phyloP scores from a whole-genome alignment of 1,140 invertebrate genomes.

The Pantala flavescens region DNA sequence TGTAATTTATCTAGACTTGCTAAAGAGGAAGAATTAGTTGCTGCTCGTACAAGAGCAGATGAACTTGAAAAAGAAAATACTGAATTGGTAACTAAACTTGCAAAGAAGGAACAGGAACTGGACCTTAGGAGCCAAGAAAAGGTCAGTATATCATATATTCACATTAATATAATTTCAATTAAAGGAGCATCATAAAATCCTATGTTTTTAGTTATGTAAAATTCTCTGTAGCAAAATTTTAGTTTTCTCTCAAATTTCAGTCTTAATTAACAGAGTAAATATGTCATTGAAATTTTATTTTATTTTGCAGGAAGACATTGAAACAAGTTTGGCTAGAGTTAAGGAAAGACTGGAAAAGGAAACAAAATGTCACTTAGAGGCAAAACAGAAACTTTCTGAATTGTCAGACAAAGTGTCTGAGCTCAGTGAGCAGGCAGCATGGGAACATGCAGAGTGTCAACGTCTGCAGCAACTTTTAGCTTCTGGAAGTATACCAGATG shows the following conservation, averaged over 20 bases:
- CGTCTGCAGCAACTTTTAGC: conserved; percentile 75
- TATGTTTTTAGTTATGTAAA: too few relatives aligned
- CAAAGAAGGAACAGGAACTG: conserved; percentile 88
- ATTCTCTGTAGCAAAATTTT: too few relatives aligned
- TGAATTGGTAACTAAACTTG: conserved; percentile 70
- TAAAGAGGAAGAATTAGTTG: conserved; percentile 86
- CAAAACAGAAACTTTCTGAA: conserved; percentile 64
- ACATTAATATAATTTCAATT: neutral
- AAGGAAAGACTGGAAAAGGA: conserved; percentile 86
- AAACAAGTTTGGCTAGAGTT: conserved; percentile 68
- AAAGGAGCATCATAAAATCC: neutral
- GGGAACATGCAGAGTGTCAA: conserved; percentile 68
- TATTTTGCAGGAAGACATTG: conserved; percentile 65
- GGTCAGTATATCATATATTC: conserved; percentile 25
- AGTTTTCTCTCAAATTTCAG: too few relatives aligned
- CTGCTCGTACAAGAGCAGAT: conserved; percentile 74
- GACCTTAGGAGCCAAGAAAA: conserved; percentile 82
- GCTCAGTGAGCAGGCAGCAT: conserved; percentile 61
- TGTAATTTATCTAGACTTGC: conserved; percentile 46
- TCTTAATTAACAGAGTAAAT: too few relatives aligned
- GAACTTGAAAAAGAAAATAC: conserved; percentile 81
- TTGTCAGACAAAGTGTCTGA: conserved; percentile 63
- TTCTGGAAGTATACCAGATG: conserved; percentile 81
- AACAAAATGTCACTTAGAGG: conserved; percentile 74
- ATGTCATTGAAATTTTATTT: too few relatives aligned